phyloP scores from a whole-genome alignment of 2,113 vertebrate genomes.

The Sprattus sprattus region DNA sequence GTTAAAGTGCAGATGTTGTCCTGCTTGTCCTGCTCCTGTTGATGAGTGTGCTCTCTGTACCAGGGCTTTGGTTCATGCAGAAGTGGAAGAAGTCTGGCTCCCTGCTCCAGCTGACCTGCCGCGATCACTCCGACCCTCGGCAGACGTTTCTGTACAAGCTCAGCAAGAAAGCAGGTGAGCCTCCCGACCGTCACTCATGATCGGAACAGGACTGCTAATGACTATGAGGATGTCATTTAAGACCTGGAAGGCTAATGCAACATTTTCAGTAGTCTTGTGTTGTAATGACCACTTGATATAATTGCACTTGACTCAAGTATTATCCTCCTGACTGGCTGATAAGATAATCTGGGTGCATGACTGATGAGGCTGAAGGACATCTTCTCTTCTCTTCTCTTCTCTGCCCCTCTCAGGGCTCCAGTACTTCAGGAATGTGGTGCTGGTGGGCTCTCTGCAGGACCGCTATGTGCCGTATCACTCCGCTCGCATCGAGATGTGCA shows the following conservation, averaged over 20 bases:
- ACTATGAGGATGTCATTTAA: neutral
- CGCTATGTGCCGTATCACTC: conserved; percentile 98
- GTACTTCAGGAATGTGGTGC: conserved; percentile 94
- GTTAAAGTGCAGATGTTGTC: too few relatives aligned
- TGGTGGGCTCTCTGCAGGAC: conserved; percentile 96
- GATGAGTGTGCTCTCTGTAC: neutral
- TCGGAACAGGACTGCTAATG: too few relatives aligned
- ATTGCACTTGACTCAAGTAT: neutral
- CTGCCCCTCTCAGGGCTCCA: conserved; percentile 79
- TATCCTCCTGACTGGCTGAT: neutral
- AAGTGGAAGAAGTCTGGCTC: conserved; percentile 99
- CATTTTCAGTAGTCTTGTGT: neutral
- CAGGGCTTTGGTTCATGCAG: conserved; percentile 99
- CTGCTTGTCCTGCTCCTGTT: neutral
- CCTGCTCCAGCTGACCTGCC: conserved; percentile 90
- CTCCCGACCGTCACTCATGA: neutral
- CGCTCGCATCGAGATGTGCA: conserved; percentile 98
- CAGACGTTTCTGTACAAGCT: conserved; percentile 98
- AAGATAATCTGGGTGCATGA: neutral
- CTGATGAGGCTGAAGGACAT: neutral
- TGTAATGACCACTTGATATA: neutral
- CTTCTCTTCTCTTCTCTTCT: neutral
- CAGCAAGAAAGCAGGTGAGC: conserved; percentile 92
- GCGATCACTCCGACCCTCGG: conserved; percentile 95
- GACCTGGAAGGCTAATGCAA: neutral